phyloP scores from a whole-genome alignment of 2,888 invertebrate genomes.

The Linnaemya tessellans region DNA sequence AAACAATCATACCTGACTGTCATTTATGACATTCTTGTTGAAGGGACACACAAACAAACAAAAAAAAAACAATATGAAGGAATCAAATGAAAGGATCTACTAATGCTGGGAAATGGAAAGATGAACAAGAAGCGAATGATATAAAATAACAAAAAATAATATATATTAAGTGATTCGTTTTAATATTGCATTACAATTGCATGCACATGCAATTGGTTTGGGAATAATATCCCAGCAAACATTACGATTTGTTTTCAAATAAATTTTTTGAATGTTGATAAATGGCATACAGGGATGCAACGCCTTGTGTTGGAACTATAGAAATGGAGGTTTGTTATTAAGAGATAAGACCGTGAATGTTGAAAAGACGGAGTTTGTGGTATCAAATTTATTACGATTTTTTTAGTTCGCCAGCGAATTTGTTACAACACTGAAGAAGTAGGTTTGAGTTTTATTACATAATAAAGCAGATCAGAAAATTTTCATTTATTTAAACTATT shows the following conservation, averaged over 20 bases:
- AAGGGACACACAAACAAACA: constrained; percentile 9
- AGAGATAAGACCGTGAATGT: too few species aligned
- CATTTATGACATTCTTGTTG: constrained; percentile 60
- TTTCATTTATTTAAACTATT: too few species aligned
- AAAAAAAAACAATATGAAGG: neutral
- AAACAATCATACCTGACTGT: constrained; percentile 14
- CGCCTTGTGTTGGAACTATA: too few species aligned
- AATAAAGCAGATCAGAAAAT: too few species aligned
- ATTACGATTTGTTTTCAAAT: neutral
- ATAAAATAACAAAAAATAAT: neutral
- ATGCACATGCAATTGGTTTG: constrained; percentile 1
- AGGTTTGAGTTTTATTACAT: too few species aligned
- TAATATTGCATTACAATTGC: constrained; percentile 57
- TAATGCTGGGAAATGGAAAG: neutral
- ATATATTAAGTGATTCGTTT: constrained; percentile 53
- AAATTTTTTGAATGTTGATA: too few species aligned
- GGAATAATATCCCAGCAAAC: neutral
- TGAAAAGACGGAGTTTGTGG: too few species aligned
- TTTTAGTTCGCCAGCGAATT: too few species aligned
- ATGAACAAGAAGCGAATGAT: neutral
- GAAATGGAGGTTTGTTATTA: too few species aligned
- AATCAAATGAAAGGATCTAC: constrained; percentile 51
- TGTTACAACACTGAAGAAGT: too few species aligned
- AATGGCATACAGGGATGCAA: too few species aligned
- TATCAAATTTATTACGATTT: too few species aligned